Evolutionary conservation across 2,888 invertebrate genomes (phyloP).

Genomic region (Diloba caeruleocephala): DNA sequence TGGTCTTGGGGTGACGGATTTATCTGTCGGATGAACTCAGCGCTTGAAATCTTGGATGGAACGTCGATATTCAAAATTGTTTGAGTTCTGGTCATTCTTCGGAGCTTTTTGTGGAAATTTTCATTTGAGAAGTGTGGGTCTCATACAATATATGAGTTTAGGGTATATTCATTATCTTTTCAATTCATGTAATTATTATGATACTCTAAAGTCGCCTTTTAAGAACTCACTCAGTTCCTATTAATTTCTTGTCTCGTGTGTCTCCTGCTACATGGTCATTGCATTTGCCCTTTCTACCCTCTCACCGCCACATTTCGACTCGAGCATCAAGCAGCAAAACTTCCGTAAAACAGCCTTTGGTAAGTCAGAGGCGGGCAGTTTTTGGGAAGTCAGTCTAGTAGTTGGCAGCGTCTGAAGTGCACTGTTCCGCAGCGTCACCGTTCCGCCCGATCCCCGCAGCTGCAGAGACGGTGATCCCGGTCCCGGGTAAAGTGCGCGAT

Average conservation of each 20-base stretch:
- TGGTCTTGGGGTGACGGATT: conserved; percentile 7
- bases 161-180: too few species aligned
- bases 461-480: conserved; percentile 78
- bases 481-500: conserved; percentile 81
- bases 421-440: conserved; percentile 65
- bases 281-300: conserved; percentile 20
- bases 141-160: too few species aligned
- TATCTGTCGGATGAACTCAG: neutral
- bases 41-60: neutral
- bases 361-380: conserved; percentile 9
- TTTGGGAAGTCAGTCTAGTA: conserved; percentile 12
- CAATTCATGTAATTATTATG: too few species aligned
- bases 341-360: neutral
- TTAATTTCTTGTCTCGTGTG: conserved; percentile 8
- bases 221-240: neutral
- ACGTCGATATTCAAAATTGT: neutral
- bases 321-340: conserved; percentile 29
- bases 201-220: too few species aligned
- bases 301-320: conserved; percentile 28
- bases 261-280: conserved; percentile 22
- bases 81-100: too few species aligned
- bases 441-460: conserved; percentile 64
- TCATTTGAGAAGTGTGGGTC: too few species aligned
- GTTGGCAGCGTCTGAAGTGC: conserved; percentile 43
- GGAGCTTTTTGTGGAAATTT: too few species aligned